phyloP scores from a whole-genome alignment of 2,888 invertebrate species.

The Lasioglossum vierecki region DNA sequence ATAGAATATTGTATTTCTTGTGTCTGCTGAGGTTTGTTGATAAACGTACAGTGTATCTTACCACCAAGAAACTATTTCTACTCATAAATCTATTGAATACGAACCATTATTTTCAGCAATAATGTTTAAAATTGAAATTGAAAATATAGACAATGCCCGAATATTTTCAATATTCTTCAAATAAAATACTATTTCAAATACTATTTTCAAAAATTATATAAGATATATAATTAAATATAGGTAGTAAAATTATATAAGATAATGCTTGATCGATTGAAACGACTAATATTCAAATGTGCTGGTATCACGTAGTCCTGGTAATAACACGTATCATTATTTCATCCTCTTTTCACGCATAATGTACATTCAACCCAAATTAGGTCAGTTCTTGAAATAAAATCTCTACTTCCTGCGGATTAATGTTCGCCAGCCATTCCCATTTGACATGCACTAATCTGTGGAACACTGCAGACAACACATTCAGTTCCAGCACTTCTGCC shows the following conservation, averaged over 20 bases:
- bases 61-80: too few species aligned
- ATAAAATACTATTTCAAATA: too few species aligned
- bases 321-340: background rate
- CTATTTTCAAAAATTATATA: too few species aligned
- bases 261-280: background rate
- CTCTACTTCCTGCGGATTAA: background rate
- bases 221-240: too few species aligned
- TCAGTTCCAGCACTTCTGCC: background rate
- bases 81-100: too few species aligned
- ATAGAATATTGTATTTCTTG: too few species aligned
- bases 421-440: conserved; percentile 6
- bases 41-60: too few species aligned
- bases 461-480: conserved; percentile 5
- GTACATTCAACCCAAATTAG: background rate
- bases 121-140: too few species aligned
- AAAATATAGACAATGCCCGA: too few species aligned
- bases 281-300: background rate
- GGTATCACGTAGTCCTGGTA: background rate
- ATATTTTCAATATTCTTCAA: too few species aligned
- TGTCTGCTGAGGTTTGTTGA: too few species aligned
- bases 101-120: too few species aligned
- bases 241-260: background rate
- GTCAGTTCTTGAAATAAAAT: conserved; percentile 5
- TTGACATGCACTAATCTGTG: conserved; percentile 7
- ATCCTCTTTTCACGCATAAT: background rate